These are phyloP conservation scores for Podotricha telesiphe DNA, from an alignment of 2,888 invertebrate species.

Conservation along the genomic window DNA sequence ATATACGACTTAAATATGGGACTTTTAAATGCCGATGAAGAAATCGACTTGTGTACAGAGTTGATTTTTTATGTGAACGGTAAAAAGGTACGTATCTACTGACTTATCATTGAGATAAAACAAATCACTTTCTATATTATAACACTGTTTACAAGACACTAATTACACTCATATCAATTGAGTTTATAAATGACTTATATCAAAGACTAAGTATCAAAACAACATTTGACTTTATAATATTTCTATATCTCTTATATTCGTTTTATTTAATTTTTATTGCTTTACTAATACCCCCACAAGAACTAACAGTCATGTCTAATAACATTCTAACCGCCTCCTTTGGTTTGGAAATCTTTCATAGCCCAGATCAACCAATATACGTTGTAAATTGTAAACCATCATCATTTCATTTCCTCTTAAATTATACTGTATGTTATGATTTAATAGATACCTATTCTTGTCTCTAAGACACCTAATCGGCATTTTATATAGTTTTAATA, in stretches of 20 bases:
- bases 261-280: background rate
- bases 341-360: background rate
- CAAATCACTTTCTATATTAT: background rate
- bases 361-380: background rate
- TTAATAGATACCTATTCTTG: background rate
- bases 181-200: background rate
- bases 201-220: background rate
- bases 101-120: background rate
- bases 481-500: no score
- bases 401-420: background rate
- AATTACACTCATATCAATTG: background rate
- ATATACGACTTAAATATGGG: slow-evolving; percentile 58
- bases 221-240: background rate
- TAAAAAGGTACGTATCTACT: slow-evolving; percentile 66
- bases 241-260: background rate
- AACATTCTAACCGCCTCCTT: background rate
- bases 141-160: background rate
- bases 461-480: no score
- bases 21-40: slow-evolving; percentile 65
- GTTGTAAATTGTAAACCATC: background rate
- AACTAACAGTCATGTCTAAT: background rate
- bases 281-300: background rate
- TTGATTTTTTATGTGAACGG: slow-evolving; percentile 80
- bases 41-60: slow-evolving; percentile 58
- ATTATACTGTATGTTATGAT: background rate